Evolutionary conservation across 2,113 vertebrate species (phyloP), one percentile per base, ranked within the genome.

Genomic region (Chloroceryle aenea): DNA sequence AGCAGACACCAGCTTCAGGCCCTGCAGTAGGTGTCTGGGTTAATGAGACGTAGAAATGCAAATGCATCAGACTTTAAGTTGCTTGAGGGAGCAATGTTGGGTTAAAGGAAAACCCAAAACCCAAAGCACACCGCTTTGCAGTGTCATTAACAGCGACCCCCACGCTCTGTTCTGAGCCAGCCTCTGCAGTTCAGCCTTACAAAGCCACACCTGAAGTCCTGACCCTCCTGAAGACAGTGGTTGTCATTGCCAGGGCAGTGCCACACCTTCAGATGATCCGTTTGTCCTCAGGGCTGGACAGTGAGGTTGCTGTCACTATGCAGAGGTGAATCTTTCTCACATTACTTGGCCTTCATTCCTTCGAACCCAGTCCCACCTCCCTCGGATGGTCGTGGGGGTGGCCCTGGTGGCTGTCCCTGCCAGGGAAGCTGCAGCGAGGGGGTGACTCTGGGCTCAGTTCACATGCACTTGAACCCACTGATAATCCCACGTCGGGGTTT

Each of bases 21-120:
- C 43, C 68, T 83, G 79, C 79, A 83, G 88, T 74, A 75, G 75
- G n/a, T 85, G 74, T 88, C 72, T 81, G 79, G 43, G 73, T 92
- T 92, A 96, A 95, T 90, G 92, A 92, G 53, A 96, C 36, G 0
- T n/a, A 89, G 87, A 95, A 94, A 95, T 90, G 93, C 2, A 69
- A 93, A 94, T 75, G 72, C 26, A 90, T 92, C 64, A 80, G 53
- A 27, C n/a, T 43, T 75, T 53, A 81, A 92, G 90, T 89, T 95
- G 88, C 92, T 87, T 9, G 5, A 87, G 94, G 80, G 61, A 92
- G 48, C 43, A 84, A 74, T 61, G 61, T n/a, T 40, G 84, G 48
- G 48, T 53, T 81, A 9, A 85, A 68, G 78, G 80, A 43, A 36
- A 26, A 10, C 22, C 23, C 48, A 50, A 47, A 47, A 25, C 48